Evolutionary conservation across 2,113 vertebrate genomes (phyloP), one percentile per base, ranked within the genome.

Genomic region (Semnornis frantzii): DNA sequence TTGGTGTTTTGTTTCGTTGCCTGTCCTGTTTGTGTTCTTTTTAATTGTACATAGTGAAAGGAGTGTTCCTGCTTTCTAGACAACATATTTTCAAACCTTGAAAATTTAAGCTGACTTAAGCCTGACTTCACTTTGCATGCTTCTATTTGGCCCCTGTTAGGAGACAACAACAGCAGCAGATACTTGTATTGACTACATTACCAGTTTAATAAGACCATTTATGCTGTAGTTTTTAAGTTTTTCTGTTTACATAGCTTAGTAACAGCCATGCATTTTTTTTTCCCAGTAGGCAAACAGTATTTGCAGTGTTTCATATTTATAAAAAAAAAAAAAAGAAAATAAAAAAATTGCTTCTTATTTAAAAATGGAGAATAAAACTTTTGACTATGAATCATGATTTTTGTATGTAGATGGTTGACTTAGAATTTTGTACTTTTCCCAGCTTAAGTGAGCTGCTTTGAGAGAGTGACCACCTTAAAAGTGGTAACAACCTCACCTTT

Each of bases 241-340:
- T 95, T 90, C 94, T 95, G 95, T 97, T 96, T 96, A 91, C 83
- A 83, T 91, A 95, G 97, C 91, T 95, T 94, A 96, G 87, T 94
- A 95, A 79, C 92, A 93, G 91, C 91, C 76, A 94, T 83, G 84
- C 95, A 66, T 93, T 94, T 93, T 95, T 93, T 94, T 93, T 95
- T 92, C 94, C 84, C 83, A 27, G 59, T 85, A 95, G 95, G 94
- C 82, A 1, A 83, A 95, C 94, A 92, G 93, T 89, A 78, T 91
- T 95, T 96, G 92, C 96, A 95, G 97, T 96, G 93, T 96, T 97
- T 96, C 92, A 72, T 97, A 96, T 97, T 98, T 97, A 97, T 97
- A 92, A 86, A 89, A 87, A 82, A 77, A 80, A 50, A 83, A 94
- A 18, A 31, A 62, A 39, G 9, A 39, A 39, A 39, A 39, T 42